phyloP scores from a whole-genome alignment of 2,113 vertebrate genomes.

The Sterna hirundo region DNA sequence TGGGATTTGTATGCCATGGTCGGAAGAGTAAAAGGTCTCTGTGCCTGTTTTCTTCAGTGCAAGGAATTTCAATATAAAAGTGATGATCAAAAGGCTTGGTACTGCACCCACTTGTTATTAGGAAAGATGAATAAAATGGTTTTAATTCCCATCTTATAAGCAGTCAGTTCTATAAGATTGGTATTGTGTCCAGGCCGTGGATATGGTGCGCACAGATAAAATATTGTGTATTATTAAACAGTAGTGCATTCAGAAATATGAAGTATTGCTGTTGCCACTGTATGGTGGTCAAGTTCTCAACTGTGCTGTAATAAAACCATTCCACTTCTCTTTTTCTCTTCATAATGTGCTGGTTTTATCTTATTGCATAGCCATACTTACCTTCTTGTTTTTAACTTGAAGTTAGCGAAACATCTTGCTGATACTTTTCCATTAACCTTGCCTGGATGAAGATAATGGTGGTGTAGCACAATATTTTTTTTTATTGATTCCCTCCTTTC shows the following conservation, averaged over 20 bases:
- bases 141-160: background rate
- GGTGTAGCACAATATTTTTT: background rate
- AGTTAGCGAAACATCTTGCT: background rate
- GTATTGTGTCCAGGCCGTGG: background rate
- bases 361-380: background rate
- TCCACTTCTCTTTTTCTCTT: background rate
- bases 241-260: background rate
- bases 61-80: background rate
- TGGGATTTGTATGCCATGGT: background rate
- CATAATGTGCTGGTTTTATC: background rate
- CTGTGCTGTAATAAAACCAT: background rate
- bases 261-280: background rate
- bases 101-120: background rate
- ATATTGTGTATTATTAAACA: background rate
- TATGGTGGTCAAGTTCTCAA: background rate
- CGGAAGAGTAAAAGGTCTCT: background rate
- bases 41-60: background rate
- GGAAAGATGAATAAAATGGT: background rate
- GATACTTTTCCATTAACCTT: slow-evolving; percentile 26
- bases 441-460: background rate
- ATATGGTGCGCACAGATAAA: background rate
- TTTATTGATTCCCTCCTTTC: slow-evolving; percentile 44
- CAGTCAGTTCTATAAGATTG: background rate
- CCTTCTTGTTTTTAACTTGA: background rate
- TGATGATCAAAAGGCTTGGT: background rate